Evolutionary conservation across 2,113 vertebrate genomes (phyloP).

Genomic region (Hepsetus odoe): DNA sequence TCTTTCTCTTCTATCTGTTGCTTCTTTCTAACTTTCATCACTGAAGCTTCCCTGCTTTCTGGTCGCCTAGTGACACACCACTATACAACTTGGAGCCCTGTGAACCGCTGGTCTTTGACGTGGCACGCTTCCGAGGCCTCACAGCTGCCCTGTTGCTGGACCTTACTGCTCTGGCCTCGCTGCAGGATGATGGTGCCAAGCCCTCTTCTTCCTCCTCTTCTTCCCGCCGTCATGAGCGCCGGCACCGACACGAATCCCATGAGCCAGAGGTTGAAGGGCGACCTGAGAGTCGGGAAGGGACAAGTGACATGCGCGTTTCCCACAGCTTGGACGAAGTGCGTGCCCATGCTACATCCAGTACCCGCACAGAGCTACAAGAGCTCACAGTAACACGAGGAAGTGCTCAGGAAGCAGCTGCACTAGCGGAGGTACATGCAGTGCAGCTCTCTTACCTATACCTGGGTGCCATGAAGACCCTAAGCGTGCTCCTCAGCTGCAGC

Average conservation of each 20-base stretch:
- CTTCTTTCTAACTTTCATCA: conserved; percentile 84
- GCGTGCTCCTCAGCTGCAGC: conserved; percentile 93
- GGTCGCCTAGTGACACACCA: conserved; percentile 99
- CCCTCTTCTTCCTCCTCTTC: conserved; percentile 63
- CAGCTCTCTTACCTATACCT: conserved; percentile 96
- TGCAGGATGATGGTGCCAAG: conserved; percentile 86
- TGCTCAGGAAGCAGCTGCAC: conserved; percentile 75
- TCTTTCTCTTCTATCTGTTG: conserved; percentile 72
- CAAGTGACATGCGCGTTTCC: conserved; percentile 76
- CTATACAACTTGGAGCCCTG: conserved; percentile 98
- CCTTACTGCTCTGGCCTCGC: conserved; percentile 94
- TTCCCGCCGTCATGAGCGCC: conserved; percentile 83
- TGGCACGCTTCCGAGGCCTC: conserved; percentile 91
- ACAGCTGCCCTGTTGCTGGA: conserved; percentile 92
- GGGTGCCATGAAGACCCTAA: conserved; percentile 95
- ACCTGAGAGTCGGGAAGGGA: conserved; percentile 52
- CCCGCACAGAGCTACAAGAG: conserved; percentile 84
- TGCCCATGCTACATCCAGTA: conserved; percentile 73
- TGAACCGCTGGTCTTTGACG: conserved; percentile 94
- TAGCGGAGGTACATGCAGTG: conserved; percentile 91
- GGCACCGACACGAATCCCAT: conserved; percentile 62
- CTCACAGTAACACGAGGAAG: conserved; percentile 81
- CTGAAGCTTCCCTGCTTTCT: conserved; percentile 99
- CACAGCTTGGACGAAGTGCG: conserved; percentile 85
- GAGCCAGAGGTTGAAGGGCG: conserved; percentile 50